Percentiles rank a stretch among this genome's conserved stretches.
phyloP scores from a whole-genome alignment of 2,113 vertebrate genomes.

The Nansenia antarctica region DNA sequence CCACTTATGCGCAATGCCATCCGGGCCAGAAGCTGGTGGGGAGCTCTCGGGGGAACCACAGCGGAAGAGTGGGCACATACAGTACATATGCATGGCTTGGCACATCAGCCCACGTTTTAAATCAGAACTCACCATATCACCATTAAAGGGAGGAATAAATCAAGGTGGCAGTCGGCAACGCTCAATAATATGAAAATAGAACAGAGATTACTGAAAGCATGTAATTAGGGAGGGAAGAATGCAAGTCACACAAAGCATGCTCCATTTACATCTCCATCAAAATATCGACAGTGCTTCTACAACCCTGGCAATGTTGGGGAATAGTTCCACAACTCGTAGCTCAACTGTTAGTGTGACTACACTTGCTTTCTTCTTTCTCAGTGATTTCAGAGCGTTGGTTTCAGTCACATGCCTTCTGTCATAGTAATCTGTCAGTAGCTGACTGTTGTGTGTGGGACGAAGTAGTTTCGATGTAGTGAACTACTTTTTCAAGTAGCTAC shows the following conservation, averaged over 20 bases:
- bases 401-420: no score
- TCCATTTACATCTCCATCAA: conserved; percentile 37
- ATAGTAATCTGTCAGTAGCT: no score
- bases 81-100: conserved; percentile 48
- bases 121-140: conserved; percentile 49
- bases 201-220: conserved; percentile 35
- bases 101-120: conserved; percentile 55
- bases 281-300: no score
- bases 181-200: conserved; percentile 59
- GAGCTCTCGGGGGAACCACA: conserved; percentile 54
- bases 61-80: conserved; percentile 49
- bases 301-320: no score
- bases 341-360: no score
- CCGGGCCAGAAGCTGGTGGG: conserved; percentile 39
- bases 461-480: no score
- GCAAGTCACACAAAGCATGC: conserved; percentile 44
- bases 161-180: conserved; percentile 51
- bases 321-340: no score
- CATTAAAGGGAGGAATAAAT: conserved; percentile 36
- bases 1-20: conserved; percentile 52
- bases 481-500: no score
- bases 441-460: no score
- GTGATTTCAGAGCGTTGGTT: no score
- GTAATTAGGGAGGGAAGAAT: conserved; percentile 41
- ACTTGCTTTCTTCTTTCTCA: no score